phyloP scores from a whole-genome alignment of 2,797 vertebrate genomes.

The Sternotherus odoratus region DNA sequence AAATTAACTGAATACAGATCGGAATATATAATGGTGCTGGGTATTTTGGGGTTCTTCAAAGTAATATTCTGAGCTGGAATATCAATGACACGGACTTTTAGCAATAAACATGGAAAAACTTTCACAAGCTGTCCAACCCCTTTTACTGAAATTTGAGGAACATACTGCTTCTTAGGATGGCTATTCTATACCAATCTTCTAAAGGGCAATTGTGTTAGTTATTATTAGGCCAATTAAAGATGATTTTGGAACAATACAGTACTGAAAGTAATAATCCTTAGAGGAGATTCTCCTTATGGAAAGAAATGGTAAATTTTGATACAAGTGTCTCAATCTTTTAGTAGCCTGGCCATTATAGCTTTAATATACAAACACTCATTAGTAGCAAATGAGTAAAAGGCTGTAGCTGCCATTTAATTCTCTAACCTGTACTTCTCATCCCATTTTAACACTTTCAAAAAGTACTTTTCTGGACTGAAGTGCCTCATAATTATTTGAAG shows the following conservation, averaged over 20 bases:
- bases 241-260: background rate
- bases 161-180: background rate
- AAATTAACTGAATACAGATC: background rate
- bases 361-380: background rate
- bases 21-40: background rate
- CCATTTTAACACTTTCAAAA: background rate
- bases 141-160: background rate
- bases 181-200: background rate
- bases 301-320: background rate
- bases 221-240: background rate
- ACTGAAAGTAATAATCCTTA: background rate
- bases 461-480: background rate
- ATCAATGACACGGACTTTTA: background rate
- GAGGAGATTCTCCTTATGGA: background rate
- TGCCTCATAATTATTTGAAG: background rate
- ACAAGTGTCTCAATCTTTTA: background rate
- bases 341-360: background rate
- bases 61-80: background rate
- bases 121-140: background rate
- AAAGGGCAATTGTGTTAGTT: background rate
- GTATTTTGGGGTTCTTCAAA: background rate
- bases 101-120: background rate
- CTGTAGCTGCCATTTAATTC: too few relatives aligned
- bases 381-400: too few relatives aligned
- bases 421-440: background rate